These are phyloP conservation scores for Crenichthys baileyi DNA, from an alignment of 2,797 vertebrate species.

Conservation along the genomic window DNA sequence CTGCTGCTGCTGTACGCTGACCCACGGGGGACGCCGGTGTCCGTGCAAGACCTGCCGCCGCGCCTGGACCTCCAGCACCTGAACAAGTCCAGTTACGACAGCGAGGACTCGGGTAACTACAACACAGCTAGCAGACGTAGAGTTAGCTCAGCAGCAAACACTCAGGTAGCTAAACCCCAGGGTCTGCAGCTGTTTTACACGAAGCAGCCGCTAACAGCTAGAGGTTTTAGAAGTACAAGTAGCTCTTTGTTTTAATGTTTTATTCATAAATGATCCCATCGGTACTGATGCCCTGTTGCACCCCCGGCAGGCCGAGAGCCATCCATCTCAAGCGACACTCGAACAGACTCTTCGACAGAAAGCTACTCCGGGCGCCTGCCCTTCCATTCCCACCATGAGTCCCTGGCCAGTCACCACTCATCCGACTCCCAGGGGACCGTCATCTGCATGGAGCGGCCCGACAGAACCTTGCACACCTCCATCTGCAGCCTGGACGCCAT, in stretches of 20 bases:
- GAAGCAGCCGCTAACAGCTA: constrained; percentile 15
- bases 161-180: constrained; percentile 58
- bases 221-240: background rate
- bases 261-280: background rate
- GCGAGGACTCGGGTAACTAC: constrained; percentile 93
- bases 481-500: constrained; percentile 89
- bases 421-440: constrained; percentile 96
- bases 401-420: constrained; percentile 91
- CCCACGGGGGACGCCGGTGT: constrained; percentile 93
- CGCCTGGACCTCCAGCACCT: constrained; percentile 87
- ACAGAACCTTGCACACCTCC: constrained; percentile 84
- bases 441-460: constrained; percentile 83
- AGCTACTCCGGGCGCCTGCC: constrained; percentile 88
- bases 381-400: constrained; percentile 86
- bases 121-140: constrained; percentile 71
- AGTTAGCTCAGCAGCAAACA: constrained; percentile 63
- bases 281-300: background rate
- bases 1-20: constrained; percentile 95
- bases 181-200: constrained; percentile 3
- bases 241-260: constrained; percentile 4
- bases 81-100: constrained; percentile 90
- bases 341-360: constrained; percentile 96
- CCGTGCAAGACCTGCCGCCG: constrained; percentile 84
- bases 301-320: constrained; percentile 87
- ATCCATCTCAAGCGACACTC: constrained; percentile 95